Evolutionary conservation across 2,113 vertebrate species (phyloP).

Genomic region (Taxidea taxus): DNA sequence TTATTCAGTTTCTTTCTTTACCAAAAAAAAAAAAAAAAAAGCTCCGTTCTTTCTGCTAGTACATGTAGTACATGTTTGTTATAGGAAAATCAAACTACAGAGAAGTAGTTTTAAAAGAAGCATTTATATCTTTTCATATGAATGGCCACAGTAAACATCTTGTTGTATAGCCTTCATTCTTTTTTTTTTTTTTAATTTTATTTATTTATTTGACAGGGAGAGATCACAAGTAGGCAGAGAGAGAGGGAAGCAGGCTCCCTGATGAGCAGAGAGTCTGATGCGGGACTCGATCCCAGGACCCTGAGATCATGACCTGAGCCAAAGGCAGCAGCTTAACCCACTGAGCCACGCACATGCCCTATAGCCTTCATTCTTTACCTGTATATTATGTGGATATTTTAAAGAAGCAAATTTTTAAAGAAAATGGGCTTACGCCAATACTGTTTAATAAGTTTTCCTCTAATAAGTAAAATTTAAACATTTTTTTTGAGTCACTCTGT

Average conservation of each 20-base stretch:
- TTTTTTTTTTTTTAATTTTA: neutral
- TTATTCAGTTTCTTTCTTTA: neutral
- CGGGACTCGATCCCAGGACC: too few species aligned
- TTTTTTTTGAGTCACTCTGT: neutral
- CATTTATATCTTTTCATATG: neutral
- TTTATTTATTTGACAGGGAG: too few species aligned
- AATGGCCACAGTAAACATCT: neutral
- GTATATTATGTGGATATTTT: neutral
- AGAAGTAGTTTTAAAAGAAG: neutral
- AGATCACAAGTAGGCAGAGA: too few species aligned
- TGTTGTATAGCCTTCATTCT: neutral
- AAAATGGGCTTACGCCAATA: neutral
- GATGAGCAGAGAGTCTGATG: too few species aligned
- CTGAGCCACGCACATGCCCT: too few species aligned
- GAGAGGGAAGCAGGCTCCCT: too few species aligned
- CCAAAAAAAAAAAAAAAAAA: neutral
- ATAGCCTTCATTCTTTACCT: neutral
- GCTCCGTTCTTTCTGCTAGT: neutral
- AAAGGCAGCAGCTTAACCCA: too few species aligned
- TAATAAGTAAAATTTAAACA: neutral
- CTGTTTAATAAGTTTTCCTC: neutral
- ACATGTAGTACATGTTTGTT: neutral
- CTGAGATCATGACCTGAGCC: too few species aligned
- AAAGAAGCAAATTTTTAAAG: constrained; percentile 30
- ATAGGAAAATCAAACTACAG: neutral